A percentile compares a stretch with the other conserved stretches of the same genome.
phyloP scores from a whole-genome alignment of 2,888 invertebrate species.

The Clunio marinus region DNA sequence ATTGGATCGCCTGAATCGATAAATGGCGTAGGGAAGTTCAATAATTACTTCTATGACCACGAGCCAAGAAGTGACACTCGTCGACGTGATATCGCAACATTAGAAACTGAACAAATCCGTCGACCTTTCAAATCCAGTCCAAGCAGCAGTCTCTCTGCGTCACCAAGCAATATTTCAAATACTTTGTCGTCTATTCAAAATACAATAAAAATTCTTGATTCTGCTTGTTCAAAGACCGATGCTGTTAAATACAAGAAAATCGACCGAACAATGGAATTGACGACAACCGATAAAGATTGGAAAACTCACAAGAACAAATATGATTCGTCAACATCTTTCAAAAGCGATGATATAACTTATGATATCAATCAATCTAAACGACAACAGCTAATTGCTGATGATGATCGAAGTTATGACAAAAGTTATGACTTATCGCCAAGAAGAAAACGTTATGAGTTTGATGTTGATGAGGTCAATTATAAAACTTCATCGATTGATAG shows the following conservation, averaged over 20 bases:
- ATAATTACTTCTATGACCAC: slow-evolving; percentile 24
- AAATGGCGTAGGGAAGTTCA: no score
- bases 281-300: slow-evolving; percentile 34
- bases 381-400: not conserved
- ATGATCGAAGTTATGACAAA: not conserved
- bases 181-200: slow-evolving; percentile 49
- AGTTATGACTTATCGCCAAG: not conserved
- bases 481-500: no score
- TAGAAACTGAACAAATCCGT: slow-evolving; percentile 25
- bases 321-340: slow-evolving; percentile 41
- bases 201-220: slow-evolving; percentile 51
- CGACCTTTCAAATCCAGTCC: slow-evolving; percentile 27
- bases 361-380: not conserved
- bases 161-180: slow-evolving; percentile 43
- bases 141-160: slow-evolving; percentile 17
- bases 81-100: slow-evolving; percentile 1
- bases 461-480: not conserved
- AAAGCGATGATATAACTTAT: not conserved
- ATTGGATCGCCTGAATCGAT: not conserved
- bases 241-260: slow-evolving; percentile 46
- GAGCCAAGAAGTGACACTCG: slow-evolving; percentile 26
- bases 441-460: not conserved
- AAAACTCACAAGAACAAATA: slow-evolving; percentile 28
- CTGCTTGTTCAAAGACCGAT: slow-evolving; percentile 47
- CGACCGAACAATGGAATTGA: not conserved